phyloP scores from a whole-genome alignment of 2,113 vertebrate species.

The Megaptera novaeangliae region DNA sequence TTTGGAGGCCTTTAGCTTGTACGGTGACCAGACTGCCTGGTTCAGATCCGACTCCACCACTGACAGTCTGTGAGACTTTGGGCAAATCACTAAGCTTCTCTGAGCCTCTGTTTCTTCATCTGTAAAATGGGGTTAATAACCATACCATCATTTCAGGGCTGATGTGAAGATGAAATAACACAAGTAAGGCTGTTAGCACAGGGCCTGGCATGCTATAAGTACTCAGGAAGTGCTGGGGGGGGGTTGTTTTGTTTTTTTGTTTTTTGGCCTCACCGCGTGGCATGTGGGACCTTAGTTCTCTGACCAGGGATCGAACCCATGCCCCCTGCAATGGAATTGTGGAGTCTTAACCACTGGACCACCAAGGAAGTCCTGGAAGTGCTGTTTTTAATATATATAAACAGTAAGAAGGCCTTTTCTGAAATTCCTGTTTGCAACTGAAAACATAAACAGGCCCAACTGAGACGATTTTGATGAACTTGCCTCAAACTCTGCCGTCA shows the following conservation, averaged over 20 bases:
- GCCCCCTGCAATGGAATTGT: background rate
- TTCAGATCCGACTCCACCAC: background rate
- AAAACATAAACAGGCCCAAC: background rate
- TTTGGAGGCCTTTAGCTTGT: background rate
- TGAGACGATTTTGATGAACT: background rate
- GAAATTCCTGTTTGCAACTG: background rate
- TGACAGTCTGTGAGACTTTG: background rate
- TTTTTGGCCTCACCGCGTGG: background rate
- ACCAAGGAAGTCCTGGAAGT: background rate
- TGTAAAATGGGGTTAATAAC: background rate
- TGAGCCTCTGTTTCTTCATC: background rate
- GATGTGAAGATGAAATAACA: background rate
- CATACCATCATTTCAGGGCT: background rate
- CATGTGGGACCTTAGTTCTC: background rate
- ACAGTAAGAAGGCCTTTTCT: background rate
- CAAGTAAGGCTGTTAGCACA: background rate
- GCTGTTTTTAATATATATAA: background rate
- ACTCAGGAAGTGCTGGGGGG: background rate
- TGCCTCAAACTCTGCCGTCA: background rate
- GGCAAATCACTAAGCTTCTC: background rate
- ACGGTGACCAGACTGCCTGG: background rate
- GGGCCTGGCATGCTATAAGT: background rate
- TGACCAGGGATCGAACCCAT: background rate
- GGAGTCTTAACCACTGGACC: background rate
- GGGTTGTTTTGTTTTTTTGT: background rate